Conservation (phyloP, 2,113 vertebrate species). For the Elaphurus davidianus region DNA sequence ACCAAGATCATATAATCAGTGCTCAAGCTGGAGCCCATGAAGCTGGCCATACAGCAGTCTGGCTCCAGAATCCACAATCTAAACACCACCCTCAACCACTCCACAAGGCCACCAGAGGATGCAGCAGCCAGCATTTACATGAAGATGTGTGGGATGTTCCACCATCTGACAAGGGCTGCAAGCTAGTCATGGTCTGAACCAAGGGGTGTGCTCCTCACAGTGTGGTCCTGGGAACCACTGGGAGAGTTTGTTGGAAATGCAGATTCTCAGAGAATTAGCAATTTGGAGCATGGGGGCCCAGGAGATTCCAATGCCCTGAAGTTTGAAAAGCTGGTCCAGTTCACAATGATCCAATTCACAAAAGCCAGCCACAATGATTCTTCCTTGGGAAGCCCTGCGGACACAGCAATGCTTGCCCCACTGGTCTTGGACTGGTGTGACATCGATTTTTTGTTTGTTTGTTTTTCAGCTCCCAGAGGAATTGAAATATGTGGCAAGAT, state of each 20-base stretch:
- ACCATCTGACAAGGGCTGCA: neutral
- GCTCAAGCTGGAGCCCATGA: neutral
- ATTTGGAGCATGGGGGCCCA: neutral
- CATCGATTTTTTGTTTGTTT: neutral
- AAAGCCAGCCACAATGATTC: no score
- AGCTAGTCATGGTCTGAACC: neutral
- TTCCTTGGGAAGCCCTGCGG: neutral
- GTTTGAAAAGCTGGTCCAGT: neutral
- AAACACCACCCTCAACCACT: neutral
- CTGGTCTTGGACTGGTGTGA: neutral
- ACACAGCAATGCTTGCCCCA: neutral
- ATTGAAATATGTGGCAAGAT: neutral
- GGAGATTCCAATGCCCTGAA: neutral
- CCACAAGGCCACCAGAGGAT: neutral
- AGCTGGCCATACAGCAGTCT: neutral
- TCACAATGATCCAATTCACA: neutral
- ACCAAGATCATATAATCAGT: neutral
- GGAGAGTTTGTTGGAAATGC: neutral
- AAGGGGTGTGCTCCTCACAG: neutral
- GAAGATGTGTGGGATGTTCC: neutral
- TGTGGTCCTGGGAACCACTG: neutral
- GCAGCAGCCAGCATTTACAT: neutral
- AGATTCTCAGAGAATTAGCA: neutral
- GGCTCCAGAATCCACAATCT: neutral
- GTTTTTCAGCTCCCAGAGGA: neutral